A percentile compares a stretch with the other conserved stretches of the same genome.
phyloP scores from a whole-genome alignment of 2,888 invertebrate genomes.

The Poecilus cupreus region DNA sequence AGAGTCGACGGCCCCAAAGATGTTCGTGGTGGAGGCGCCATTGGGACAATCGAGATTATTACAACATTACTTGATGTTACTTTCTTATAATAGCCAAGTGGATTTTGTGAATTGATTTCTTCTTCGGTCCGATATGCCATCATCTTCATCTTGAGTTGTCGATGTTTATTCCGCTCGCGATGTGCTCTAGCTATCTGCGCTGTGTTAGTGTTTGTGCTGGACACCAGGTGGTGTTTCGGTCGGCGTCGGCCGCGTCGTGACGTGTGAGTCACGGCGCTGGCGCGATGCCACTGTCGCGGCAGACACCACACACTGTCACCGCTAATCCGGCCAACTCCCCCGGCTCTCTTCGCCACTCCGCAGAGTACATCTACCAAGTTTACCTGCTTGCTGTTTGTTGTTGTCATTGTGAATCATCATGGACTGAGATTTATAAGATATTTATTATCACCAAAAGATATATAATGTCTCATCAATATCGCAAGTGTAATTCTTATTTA shows the following conservation, averaged over 20 bases:
- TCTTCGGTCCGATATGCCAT: no score
- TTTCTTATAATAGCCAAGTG: no score
- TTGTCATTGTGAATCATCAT: constrained; percentile 10
- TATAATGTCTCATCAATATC: no score
- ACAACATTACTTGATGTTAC: no score
- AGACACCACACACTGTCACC: constrained; percentile 64
- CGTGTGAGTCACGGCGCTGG: constrained; percentile 66
- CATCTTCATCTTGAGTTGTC: no score
- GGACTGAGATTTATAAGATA: background rate
- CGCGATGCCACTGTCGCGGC: constrained; percentile 65
- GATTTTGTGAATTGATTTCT: no score
- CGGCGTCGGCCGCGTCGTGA: constrained; percentile 28
- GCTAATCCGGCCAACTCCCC: constrained; percentile 45
- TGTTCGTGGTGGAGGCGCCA: no score
- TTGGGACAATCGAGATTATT: no score
- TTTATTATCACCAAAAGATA: no score
- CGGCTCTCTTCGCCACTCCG: background rate
- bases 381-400: constrained; percentile 5
- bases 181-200: background rate
- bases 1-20: no score
- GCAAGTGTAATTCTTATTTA: no score
- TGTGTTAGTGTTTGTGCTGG: background rate
- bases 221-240: constrained; percentile 5
- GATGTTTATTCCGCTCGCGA: no score
- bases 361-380: background rate